Evolutionary conservation across 2,797 vertebrate species (phyloP).

Genomic region (Ispidina picta): DNA sequence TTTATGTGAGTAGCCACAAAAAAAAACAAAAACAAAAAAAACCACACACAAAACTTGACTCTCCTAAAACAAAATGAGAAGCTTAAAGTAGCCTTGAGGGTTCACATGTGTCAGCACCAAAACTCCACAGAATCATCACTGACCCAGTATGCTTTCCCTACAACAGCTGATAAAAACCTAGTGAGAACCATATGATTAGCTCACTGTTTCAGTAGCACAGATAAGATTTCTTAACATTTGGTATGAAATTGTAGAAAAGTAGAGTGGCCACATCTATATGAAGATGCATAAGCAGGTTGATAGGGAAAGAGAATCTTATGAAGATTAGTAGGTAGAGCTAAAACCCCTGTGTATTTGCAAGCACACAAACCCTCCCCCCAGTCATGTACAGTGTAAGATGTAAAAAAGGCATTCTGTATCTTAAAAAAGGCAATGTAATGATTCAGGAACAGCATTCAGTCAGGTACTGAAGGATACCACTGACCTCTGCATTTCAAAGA

Average conservation of each 20-base stretch:
- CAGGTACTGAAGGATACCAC: neutral
- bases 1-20: neutral
- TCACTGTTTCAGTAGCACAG: neutral
- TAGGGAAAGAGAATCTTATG: neutral
- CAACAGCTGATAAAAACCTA: neutral
- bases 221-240: neutral
- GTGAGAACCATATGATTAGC: neutral
- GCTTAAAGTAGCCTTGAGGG: rapidly evolving
- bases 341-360: neutral
- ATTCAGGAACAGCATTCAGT: neutral
- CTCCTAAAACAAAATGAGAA: neutral
- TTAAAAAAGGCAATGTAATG: neutral
- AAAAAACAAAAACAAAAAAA: neutral
- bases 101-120: neutral
- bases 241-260: neutral
- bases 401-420: neutral
- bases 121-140: neutral
- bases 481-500: neutral
- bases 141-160: neutral
- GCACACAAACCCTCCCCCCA: neutral
- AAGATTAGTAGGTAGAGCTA: neutral
- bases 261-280: neutral
- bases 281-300: neutral
- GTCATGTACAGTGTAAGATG: neutral
- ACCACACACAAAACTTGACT: neutral